These are phyloP conservation scores for Brachyistius frenatus DNA, from an alignment of 2,113 vertebrate species.

Conservation along the genomic window DNA sequence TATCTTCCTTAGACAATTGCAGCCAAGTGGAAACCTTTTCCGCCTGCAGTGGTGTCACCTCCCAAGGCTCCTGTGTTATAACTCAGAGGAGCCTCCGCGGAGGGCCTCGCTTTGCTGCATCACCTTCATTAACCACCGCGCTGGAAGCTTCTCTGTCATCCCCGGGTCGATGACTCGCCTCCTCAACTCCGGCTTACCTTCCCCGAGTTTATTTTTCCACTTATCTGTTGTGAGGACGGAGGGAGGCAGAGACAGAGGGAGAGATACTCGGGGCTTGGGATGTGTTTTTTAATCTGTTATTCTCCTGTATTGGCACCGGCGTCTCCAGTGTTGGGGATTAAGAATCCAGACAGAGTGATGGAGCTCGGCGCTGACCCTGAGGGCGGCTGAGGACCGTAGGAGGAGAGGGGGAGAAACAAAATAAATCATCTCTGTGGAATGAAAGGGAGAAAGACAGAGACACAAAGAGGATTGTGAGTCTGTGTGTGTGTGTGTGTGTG, in stretches of 20 bases:
- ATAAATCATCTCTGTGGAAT: conserved; percentile 77
- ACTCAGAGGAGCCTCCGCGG: conserved; percentile 61
- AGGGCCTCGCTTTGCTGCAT: conserved; percentile 61
- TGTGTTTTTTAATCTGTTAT: conserved; percentile 74
- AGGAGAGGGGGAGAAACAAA: conserved; percentile 63
- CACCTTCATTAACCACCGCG: conserved; percentile 67
- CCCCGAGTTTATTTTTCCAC: conserved; percentile 72
- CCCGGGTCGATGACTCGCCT: conserved; percentile 52
- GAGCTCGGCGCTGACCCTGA: conserved; percentile 70
- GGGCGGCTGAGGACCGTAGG: conserved; percentile 62
- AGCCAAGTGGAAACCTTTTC: conserved; percentile 59
- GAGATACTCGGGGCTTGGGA: conserved; percentile 46
- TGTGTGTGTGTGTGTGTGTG: conserved; percentile 30
- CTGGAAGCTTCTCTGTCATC: conserved; percentile 68
- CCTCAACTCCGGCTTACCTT: conserved; percentile 57
- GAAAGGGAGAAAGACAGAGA: conserved; percentile 57
- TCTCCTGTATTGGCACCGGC: conserved; percentile 73
- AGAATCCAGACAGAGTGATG: conserved; percentile 74
- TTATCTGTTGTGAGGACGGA: conserved; percentile 62
- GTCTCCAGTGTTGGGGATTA: conserved; percentile 76
- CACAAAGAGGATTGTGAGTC: conserved; percentile 51
- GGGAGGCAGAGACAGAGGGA: conserved; percentile 42
- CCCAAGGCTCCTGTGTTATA: conserved; percentile 59
- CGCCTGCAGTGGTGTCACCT: conserved; percentile 50
- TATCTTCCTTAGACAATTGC: conserved; percentile 64